A percentile compares a stretch with the other conserved stretches of the same genome.
Conservation (phyloP, 2,113 vertebrate genomes). For the Alectura lathami region DNA sequence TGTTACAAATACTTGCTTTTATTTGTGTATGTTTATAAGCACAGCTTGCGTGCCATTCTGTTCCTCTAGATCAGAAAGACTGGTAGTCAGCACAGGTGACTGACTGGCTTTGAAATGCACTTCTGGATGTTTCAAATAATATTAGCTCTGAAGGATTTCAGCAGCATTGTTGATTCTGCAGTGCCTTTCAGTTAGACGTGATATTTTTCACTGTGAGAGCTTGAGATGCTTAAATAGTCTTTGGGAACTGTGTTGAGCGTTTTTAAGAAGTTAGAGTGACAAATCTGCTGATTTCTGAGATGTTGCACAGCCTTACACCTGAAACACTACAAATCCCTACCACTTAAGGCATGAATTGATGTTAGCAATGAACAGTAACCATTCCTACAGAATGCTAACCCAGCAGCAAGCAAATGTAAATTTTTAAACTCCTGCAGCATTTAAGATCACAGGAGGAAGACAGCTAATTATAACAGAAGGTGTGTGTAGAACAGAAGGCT, state of each 20-base stretch:
- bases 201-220: slow-evolving; percentile 6
- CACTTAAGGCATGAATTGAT: not conserved
- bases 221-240: slow-evolving; percentile 22
- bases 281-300: slow-evolving; percentile 38
- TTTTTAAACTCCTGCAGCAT: not conserved
- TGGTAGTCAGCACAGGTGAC: not conserved
- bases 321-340: slow-evolving; percentile 1
- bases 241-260: slow-evolving; percentile 51
- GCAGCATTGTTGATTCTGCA: not conserved
- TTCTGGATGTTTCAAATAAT: not conserved
- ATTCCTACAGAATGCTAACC: not conserved
- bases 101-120: not conserved
- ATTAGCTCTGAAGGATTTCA: not conserved
- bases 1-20: not conserved
- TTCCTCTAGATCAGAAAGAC: not conserved
- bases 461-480: not conserved
- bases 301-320: not conserved
- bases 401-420: not conserved
- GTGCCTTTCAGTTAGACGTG: slow-evolving; percentile 33
- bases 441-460: not conserved
- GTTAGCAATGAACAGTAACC: not conserved
- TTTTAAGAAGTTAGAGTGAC: slow-evolving; percentile 48
- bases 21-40: not conserved
- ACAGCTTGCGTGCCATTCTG: not conserved
- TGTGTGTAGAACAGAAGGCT: not conserved